Conservation (phyloP, 2,888 invertebrate genomes). For the Habroteleia sp. region DNA sequence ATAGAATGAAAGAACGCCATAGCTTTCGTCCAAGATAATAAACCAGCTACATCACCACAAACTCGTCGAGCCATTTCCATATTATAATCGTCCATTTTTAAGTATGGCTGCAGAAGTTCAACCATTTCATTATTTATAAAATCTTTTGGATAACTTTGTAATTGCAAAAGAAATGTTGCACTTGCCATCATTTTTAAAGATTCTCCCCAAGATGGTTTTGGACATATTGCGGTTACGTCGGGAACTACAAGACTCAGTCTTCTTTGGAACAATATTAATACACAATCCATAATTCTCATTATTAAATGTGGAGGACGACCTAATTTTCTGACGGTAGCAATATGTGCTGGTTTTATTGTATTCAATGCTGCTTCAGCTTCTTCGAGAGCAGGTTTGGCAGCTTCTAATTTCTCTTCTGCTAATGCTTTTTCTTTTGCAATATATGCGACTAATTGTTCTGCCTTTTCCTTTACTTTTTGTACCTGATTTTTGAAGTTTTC, state of each 20-base stretch:
- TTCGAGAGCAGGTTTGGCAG: conserved; percentile 96
- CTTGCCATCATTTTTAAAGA: conserved; percentile 99
- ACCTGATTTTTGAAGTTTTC: conserved; percentile 98
- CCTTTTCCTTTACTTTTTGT: conserved; percentile 97
- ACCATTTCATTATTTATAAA: conserved; percentile 99
- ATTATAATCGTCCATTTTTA: conserved; percentile 97
- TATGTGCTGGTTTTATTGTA: conserved; percentile 98
- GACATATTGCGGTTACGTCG: conserved; percentile 91
- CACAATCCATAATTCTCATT: conserved; percentile 99
- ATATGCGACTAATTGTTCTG: conserved; percentile 92
- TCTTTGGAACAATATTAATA: conserved; percentile 94
- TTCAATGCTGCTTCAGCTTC: conserved; percentile 97
- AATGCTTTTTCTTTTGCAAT: conserved; percentile 94
- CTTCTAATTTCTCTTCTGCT: conserved; percentile 96
- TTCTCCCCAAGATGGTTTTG: conserved; percentile 98
- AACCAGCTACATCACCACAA: conserved; percentile 97
- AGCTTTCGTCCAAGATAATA: conserved; percentile 97
- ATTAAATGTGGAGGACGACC: conserved; percentile 98
- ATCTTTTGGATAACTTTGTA: conserved; percentile 97
- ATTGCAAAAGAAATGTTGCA: conserved; percentile 93
- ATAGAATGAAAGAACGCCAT: conserved; percentile 98
- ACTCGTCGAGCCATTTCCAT: conserved; percentile 98
- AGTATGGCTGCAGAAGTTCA: conserved; percentile 94
- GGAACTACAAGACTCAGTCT: conserved; percentile 89
- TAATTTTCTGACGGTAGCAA: conserved; percentile 95